Conservation (phyloP, 2,888 invertebrate species). For the Lycia hirtaria region DNA sequence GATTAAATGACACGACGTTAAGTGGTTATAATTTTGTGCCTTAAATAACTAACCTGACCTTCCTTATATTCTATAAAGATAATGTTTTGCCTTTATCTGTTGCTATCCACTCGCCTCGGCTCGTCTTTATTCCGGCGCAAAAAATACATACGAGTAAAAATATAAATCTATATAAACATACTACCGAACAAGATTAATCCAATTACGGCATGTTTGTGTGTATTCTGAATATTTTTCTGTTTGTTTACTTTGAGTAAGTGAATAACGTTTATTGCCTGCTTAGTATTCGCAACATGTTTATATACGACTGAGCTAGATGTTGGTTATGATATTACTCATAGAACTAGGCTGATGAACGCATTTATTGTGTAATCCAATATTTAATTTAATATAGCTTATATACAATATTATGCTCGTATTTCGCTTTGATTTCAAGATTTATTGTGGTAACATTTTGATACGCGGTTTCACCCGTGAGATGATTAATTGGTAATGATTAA, state of each 20-base stretch:
- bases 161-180: not conserved
- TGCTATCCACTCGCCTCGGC: not conserved
- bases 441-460: too few relatives aligned
- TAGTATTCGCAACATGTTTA: slow-evolving; percentile 52
- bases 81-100: not conserved
- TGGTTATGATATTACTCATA: slow-evolving; percentile 26
- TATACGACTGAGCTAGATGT: slow-evolving; percentile 36
- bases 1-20: too few relatives aligned
- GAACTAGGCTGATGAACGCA: slow-evolving; percentile 15
- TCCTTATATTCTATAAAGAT: too few relatives aligned
- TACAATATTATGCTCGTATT: not conserved
- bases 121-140: not conserved
- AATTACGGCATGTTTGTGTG: slow-evolving; percentile 37
- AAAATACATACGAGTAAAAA: too few relatives aligned
- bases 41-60: too few relatives aligned
- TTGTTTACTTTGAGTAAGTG: slow-evolving; percentile 57
- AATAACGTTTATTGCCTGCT: slow-evolving; percentile 57
- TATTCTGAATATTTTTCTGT: slow-evolving; percentile 46
- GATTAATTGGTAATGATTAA: too few relatives aligned
- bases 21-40: too few relatives aligned
- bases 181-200: slow-evolving; percentile 26
- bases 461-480: too few relatives aligned
- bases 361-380: not conserved
- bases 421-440: not conserved
- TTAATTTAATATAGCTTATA: not conserved